Evolutionary conservation across 1,140 invertebrate genomes (phyloP).

Genomic region (Drosophila micromelanica): DNA sequence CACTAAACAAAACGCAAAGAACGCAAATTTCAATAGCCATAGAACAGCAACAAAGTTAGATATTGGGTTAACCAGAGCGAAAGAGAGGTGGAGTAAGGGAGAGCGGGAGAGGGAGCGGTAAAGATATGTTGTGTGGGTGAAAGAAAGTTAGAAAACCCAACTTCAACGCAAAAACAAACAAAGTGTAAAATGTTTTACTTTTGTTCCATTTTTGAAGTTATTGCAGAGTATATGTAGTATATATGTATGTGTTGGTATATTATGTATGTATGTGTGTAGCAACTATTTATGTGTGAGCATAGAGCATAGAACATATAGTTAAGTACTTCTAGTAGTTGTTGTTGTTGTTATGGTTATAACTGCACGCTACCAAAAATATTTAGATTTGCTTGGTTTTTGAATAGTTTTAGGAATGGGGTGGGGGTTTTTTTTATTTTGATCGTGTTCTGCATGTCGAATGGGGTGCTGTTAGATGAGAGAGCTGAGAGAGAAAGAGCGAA

Average conservation of each 20-base stretch:
- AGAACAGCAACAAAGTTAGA: conserved; percentile 41
- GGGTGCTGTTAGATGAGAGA: conserved; percentile 23
- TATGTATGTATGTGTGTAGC: neutral
- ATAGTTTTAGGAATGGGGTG: neutral
- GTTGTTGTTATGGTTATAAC: conserved; percentile 24
- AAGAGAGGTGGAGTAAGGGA: conserved; percentile 14
- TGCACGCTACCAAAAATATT: conserved; percentile 36
- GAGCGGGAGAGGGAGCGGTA: neutral
- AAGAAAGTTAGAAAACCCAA: conserved; percentile 28
- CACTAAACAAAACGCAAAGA: conserved; percentile 48
- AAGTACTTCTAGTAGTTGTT: conserved; percentile 28
- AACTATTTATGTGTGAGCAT: conserved; percentile 27
- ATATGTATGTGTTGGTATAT: conserved; percentile 13
- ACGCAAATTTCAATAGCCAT: conserved; percentile 45
- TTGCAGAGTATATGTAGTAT: conserved; percentile 17
- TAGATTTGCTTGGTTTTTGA: conserved; percentile 17
- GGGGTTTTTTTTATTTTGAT: neutral
- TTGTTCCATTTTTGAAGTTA: conserved; percentile 10
- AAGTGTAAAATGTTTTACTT: conserved; percentile 28
- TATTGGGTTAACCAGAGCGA: conserved; percentile 35
- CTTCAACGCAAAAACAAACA: conserved; percentile 49
- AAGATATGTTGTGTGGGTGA: conserved; percentile 5
- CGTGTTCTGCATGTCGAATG: conserved; percentile 24
- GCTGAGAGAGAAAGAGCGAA: conserved; percentile 12
- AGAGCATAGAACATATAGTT: conserved; percentile 32